Conservation (phyloP, 2,797 vertebrate species). For the Bovichtus diacanthus region DNA sequence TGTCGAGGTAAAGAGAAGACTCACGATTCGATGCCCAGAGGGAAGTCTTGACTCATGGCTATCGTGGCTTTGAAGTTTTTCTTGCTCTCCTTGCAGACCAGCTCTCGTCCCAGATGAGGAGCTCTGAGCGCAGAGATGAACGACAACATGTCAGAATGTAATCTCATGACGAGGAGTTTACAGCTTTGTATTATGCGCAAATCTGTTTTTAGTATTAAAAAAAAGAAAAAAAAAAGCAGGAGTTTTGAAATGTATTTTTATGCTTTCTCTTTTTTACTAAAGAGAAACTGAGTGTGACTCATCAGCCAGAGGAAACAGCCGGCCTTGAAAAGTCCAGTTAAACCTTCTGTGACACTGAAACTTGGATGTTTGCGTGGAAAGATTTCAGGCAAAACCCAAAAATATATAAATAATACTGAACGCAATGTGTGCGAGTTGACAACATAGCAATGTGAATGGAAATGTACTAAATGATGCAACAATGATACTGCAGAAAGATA, state of each 20-base stretch:
- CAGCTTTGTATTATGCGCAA: not conserved
- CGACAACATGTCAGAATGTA: conserved; percentile 5
- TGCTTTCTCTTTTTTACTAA: not conserved
- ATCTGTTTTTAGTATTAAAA: not conserved
- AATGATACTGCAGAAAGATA: not conserved
- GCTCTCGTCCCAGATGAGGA: conserved; percentile 96
- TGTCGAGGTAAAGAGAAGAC: conserved; percentile 53
- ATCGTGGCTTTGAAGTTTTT: conserved; percentile 99
- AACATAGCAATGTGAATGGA: not conserved
- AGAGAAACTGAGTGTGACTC: not conserved
- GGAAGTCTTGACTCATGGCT: conserved; percentile 99
- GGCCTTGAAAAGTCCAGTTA: not conserved
- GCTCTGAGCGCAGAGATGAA: conserved; percentile 84
- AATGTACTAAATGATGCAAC: not conserved
- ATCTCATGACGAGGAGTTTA: not conserved
- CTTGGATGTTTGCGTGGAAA: not conserved
- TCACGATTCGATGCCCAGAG: conserved; percentile 97
- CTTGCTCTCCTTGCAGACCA: conserved; percentile 98
- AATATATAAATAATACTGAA: not conserved
- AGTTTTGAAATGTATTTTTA: not conserved
- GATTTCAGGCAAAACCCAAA: not conserved
- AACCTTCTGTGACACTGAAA: not conserved
- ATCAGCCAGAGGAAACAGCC: not conserved
- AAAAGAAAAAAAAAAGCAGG: not conserved
- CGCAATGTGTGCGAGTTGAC: not conserved